phyloP scores from a whole-genome alignment of 2,888 invertebrate species.

The Ferdinandea cuprea region DNA sequence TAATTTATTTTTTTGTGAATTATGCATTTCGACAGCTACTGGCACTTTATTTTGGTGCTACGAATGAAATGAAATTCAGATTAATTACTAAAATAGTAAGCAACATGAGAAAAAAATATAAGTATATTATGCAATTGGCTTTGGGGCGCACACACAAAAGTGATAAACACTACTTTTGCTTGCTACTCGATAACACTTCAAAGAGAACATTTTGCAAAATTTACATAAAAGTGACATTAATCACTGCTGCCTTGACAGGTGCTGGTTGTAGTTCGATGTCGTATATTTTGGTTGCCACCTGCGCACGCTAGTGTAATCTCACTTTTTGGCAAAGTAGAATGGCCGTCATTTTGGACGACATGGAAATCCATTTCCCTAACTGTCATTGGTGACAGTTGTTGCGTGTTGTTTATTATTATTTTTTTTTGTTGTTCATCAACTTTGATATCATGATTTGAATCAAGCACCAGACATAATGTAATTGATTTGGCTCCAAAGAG shows the following conservation, averaged over 20 bases:
- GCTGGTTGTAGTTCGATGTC: conserved; percentile 21
- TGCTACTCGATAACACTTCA: conserved; percentile 38
- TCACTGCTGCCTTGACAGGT: conserved; percentile 63
- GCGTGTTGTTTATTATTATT: neutral
- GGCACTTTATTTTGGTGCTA: conserved; percentile 7
- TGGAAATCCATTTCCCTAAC: conserved; percentile 37
- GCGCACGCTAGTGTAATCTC: conserved; percentile 37
- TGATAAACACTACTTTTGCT: conserved; percentile 28
- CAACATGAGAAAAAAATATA: conserved; percentile 5
- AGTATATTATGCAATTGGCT: conserved; percentile 45
- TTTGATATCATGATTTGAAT: conserved; percentile 70
- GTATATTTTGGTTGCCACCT: conserved; percentile 40
- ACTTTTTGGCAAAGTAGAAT: conserved; percentile 46
- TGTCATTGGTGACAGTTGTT: conserved; percentile 63
- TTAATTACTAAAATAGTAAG: conserved; percentile 55
- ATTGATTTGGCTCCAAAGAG: conserved; percentile 81
- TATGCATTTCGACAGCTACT: conserved; percentile 48
- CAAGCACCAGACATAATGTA: conserved; percentile 79
- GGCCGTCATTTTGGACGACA: conserved; percentile 28
- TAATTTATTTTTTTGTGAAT: conserved; percentile 19
- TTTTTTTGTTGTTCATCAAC: conserved; percentile 15
- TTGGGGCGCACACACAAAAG: conserved; percentile 5
- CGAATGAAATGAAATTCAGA: conserved; percentile 59
- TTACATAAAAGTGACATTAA: conserved; percentile 72
- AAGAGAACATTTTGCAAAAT: conserved; percentile 50